Base-by-base conservation (phyloP, 2,113 vertebrate genomes). In the Actenoides lindsayi region DNA sequence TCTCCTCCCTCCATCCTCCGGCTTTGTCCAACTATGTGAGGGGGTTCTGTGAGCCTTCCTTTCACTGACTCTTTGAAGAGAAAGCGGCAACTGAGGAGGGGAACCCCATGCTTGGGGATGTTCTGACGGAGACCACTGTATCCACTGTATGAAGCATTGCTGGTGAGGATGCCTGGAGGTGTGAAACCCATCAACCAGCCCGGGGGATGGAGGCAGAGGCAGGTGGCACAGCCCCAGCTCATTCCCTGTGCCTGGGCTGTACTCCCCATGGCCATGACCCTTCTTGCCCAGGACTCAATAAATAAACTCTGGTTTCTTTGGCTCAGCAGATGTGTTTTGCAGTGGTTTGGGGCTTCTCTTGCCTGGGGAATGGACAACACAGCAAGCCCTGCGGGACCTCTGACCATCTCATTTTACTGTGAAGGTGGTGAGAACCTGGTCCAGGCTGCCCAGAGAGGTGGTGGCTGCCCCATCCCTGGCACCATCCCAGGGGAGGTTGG, bases 61-160 rank as follows among this genome's bases (percentile, higher is more conserved):
- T 94, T 7, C 54, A 0, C 3, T 12, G 7, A 12, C 35, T 87
- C 23, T 91, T 94, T 1, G 65, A 83, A 33, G 92, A 74, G 31
- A 73, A 56, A 25, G 24, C 0, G 0, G 7, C 1, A 4, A 56
- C 7, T 0, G 25, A 59, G 25, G 41, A 68, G 57, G 8, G 15
- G 11, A 81, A 2, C 33, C 42, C 5, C 0, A 10, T 4, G 9
- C 23, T 37, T 11, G 82, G 3, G 24, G 28, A 44, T 18, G 5
- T 25, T 18, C 4, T 2, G 1, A 11, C 10, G 20, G 60, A 27
- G 18, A 27, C 23, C 35, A 8, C 19, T 33, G 15, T 50, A 1
- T 67, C 23, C 35, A 8, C 19, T 33, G 15, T 50, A 1, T 67
- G 31, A 67, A 11, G 9, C 13, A 4, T 30, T 4, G 14, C 11